Percentiles rank a stretch among this genome's conserved stretches.
Conservation (phyloP, 2,797 vertebrate species). For the Diceros bicornis region DNA sequence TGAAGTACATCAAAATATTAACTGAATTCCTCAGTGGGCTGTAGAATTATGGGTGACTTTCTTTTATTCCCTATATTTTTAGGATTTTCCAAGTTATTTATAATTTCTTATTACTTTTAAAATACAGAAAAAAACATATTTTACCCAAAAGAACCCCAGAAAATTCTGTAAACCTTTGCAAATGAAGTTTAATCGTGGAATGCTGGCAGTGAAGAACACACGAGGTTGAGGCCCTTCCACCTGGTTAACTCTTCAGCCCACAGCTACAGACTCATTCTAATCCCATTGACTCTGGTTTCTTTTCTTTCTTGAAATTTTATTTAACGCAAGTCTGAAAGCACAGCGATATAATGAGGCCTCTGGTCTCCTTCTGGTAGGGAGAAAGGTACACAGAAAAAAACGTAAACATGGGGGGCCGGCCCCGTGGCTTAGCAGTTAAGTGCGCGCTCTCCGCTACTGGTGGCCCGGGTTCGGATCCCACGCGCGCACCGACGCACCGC, state of each 20-base stretch:
- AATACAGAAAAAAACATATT: not conserved
- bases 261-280: not conserved
- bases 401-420: not conserved
- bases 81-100: constrained; percentile 48
- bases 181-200: not conserved
- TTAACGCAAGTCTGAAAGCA: not conserved
- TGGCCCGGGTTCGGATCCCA: no score
- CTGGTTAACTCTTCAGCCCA: not conserved
- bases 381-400: not conserved
- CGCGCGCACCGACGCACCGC: no score
- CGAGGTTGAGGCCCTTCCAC: not conserved
- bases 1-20: not conserved
- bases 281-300: not conserved
- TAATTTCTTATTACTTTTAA: constrained; percentile 6
- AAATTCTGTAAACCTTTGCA: not conserved
- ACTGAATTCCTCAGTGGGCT: not conserved
- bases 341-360: not conserved
- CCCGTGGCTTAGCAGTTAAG: no score
- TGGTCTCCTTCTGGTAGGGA: not conserved
- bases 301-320: constrained; percentile 4
- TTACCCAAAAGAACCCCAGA: not conserved
- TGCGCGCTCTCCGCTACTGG: no score
- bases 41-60: not conserved
- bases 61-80: not conserved
- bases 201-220: not conserved